Percentiles rank a stretch among this genome's conserved stretches.
These are phyloP conservation scores for Watersipora subatra DNA, from an alignment of 1,140 invertebrate genomes.

Conservation along the genomic window DNA sequence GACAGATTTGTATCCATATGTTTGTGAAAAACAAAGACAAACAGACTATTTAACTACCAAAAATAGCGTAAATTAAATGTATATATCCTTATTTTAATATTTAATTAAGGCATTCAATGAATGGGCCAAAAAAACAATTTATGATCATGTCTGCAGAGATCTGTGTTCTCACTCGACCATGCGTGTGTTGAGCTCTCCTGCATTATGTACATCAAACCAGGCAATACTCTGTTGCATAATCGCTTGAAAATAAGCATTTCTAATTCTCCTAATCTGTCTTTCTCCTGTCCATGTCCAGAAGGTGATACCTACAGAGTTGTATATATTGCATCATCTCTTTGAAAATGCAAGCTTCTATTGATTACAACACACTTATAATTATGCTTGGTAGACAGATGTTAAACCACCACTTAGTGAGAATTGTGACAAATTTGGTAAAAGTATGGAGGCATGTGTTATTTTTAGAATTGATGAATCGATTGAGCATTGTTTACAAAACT, in stretches of 20 bases:
- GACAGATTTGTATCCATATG: neutral
- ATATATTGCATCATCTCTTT: no score
- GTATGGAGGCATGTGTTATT: no score
- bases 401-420: no score
- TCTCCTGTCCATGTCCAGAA: conserved; percentile 28
- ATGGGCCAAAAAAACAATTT: neutral
- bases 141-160: neutral
- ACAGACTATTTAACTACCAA: neutral
- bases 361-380: no score
- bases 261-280: conserved; percentile 23
- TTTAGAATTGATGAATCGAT: no score
- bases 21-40: neutral
- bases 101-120: neutral
- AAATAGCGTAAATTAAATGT: neutral
- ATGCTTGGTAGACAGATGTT: no score
- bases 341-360: no score
- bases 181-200: conserved; percentile 30
- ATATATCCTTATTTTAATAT: neutral
- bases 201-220: conserved; percentile 66
- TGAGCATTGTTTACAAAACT: no score
- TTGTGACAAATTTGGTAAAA: no score
- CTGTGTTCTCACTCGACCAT: conserved; percentile 51
- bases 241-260: conserved; percentile 45
- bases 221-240: conserved; percentile 72
- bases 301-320: conserved; percentile 17